Conservation (phyloP, 1,140 invertebrate species). For the Cherax quadricarinatus region DNA sequence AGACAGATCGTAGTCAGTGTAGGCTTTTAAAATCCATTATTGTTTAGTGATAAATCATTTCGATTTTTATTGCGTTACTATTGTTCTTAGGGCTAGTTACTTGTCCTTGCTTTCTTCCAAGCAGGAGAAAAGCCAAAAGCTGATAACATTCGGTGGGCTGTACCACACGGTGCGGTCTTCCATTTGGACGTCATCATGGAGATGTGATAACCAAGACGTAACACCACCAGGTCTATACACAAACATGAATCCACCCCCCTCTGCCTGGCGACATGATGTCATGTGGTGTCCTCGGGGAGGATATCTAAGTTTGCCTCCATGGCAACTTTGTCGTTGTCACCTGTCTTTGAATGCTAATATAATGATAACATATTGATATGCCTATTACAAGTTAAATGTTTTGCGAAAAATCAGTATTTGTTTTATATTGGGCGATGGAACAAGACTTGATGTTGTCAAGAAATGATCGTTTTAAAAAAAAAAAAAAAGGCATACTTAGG, state of each 20-base stretch:
- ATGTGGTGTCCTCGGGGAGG: neutral
- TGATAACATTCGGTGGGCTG: conserved; percentile 7
- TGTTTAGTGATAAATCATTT: neutral
- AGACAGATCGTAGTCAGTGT: neutral
- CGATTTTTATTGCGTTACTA: conserved; percentile 1
- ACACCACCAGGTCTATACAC: conserved; percentile 13
- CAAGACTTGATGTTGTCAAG: neutral
- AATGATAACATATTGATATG: neutral
- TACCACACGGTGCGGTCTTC: conserved; percentile 7
- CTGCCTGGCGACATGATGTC: conserved; percentile 1
- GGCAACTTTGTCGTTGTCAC: neutral
- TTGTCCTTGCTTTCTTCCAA: conserved; percentile 20
- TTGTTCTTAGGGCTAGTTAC: conserved; percentile 2
- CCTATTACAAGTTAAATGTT: neutral
- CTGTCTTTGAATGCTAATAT: neutral
- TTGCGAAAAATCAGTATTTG: neutral
- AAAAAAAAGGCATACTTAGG: neutral
- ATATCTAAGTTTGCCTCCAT: neutral
- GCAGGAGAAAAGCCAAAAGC: conserved; percentile 16
- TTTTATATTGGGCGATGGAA: neutral
- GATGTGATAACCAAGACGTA: conserved; percentile 14
- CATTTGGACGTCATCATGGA: conserved; percentile 11
- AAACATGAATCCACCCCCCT: neutral
- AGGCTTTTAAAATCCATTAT: neutral
- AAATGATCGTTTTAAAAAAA: neutral